Evolutionary conservation across 1,140 invertebrate genomes (phyloP), one percentile per base, ranked within the genome.

Genomic region (Hylyphantes graminicola): DNA sequence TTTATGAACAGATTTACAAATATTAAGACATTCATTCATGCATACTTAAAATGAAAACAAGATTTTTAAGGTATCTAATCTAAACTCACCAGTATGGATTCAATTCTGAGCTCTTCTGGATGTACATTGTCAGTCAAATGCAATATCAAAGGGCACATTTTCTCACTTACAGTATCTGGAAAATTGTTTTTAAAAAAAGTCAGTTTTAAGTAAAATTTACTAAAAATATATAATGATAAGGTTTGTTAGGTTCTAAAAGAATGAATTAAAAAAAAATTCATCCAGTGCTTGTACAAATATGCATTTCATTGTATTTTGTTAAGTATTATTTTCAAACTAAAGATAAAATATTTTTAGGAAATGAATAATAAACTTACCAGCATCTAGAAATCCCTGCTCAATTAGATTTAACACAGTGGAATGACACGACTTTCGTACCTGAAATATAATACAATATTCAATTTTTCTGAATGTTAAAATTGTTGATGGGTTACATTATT

Each of bases 141-240:
- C 19, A 92, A 75, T 54, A 93, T 90, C n/a, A 92, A 90, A n/a
- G 91, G 92, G 85, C 92, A 93, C 11, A 94, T 90, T 87, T 91
- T 90, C 19, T 92, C 88, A 87, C 93, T 92, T 61, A 94, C 91
- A 83, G 92, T 91, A 57, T 89, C 90, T 90, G 86, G 10, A 78
- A 78, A n/a, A 11, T 48, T 54, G 9, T 12, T 35, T n/a, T 35
- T 35, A 35, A 35, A 35, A 35, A 2, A 35, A 5, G 35, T 35
- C 35, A 35, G 35, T 35, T 35, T 35, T 2, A 35, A 35, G 5
- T 35, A 5, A 35, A 35, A 35, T 35, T 35, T 35, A 35, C 35
- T 35, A 35, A 35, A 35, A 35, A 35, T 35, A 35, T 35, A 35
- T 35, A 2, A 5, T 35, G 35, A 1, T 2, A 35, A 35, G 35